Base-by-base conservation (phyloP, 1,140 invertebrate species). In the Drepana arcuata region DNA sequence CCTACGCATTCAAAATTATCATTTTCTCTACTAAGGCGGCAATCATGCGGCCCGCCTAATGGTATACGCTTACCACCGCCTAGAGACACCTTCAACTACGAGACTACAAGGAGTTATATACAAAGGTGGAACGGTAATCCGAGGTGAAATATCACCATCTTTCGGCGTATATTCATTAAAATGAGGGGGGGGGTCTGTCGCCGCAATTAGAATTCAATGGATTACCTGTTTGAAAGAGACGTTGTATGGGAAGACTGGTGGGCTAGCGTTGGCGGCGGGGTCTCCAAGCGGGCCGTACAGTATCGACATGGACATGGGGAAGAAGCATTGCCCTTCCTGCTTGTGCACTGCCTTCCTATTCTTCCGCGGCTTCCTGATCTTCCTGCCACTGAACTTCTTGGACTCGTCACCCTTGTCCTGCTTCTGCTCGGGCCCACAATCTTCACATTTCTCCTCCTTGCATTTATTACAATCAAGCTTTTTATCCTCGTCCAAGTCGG, bases 201-300 rank as follows among this genome's bases (percentile, higher is more conserved):
- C n/a, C n/a, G n/a, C n/a, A n/a, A n/a, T n/a, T n/a, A n/a, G n/a
- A n/a, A n/a, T n/a, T n/a, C n/a, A n/a, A n/a, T n/a, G n/a, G n/a
- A n/a, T 81, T 87, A 95, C 94, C 88, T 95, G 92, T 50, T 92
- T 87, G 83, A 96, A 97, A 14, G 88, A 88, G 27, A 96, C 89
- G 82, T 97, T 97, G 61, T 93, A 87, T 1, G 94, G 95, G 81
- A 96, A 96, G n/a, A 80, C 83, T 41, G 85, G 65, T 57, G 56
- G 85, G 56, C 49, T 79, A 57, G 53, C 87, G 85, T 58, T 89
- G 85, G 54, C 34, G 3, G 49, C 29, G 47, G 89, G 87, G 51
- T 91, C 86, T 48, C 88, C 88, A 31, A 93, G 85, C 5, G 91
- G 90, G 15, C 94, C 95, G 75, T 93, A 95, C 66, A 91, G 87